Percentiles rank a stretch among this genome's conserved stretches.
Evolutionary conservation across 2,113 vertebrate species (phyloP).

Genomic region (Salvelinus namaycush): DNA sequence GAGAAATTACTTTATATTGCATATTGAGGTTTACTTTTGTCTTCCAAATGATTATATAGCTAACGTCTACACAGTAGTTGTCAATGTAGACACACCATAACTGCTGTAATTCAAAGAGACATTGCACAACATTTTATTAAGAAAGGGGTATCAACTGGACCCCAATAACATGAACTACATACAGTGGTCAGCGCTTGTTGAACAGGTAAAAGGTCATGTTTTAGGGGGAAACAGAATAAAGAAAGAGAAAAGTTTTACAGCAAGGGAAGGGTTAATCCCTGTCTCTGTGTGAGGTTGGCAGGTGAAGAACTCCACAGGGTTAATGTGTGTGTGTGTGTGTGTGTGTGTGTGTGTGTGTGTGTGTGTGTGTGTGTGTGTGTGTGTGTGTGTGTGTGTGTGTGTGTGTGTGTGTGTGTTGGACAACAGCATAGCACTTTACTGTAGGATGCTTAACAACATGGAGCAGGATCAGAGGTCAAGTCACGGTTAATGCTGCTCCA

Average conservation of each 20-base stretch:
- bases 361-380: conserved; percentile 23
- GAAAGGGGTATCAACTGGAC: conserved; percentile 29
- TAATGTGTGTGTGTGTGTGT: conserved; percentile 23
- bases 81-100: background rate
- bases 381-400: conserved; percentile 20
- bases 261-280: conserved; percentile 55
- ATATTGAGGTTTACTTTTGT: too few species aligned
- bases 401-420: conserved; percentile 6
- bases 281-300: conserved; percentile 48
- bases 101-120: too few species aligned
- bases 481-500: conserved; percentile 60
- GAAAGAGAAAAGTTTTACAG: conserved; percentile 36
- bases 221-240: background rate
- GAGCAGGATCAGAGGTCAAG: conserved; percentile 53
- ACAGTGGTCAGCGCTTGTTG: too few species aligned
- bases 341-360: conserved; percentile 29
- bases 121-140: too few species aligned
- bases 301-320: conserved; percentile 43
- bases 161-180: too few species aligned
- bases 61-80: background rate
- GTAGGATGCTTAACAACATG: conserved; percentile 48
- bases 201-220: conserved; percentile 9
- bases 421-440: conserved; percentile 31
- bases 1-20: too few species aligned
- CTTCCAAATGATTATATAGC: background rate